Conservation (phyloP, 2,888 invertebrate genomes). For the Notodonta ziczac region DNA sequence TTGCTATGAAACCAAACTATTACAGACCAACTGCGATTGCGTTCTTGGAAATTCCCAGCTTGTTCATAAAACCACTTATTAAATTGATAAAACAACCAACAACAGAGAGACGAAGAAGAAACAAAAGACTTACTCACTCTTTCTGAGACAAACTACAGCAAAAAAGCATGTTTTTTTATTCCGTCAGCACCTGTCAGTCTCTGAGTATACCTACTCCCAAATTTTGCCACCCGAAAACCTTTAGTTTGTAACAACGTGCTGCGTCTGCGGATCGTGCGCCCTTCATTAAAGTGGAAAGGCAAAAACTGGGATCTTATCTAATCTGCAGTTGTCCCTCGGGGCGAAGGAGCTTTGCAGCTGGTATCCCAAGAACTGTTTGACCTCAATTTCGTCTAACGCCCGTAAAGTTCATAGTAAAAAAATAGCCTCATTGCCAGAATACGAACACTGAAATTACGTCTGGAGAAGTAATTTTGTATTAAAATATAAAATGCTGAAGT, state of each 20-base stretch:
- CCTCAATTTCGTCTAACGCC: conserved; percentile 23
- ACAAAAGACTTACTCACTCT: too few relatives aligned
- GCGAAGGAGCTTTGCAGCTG: conserved; percentile 29
- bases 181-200: too few relatives aligned
- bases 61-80: too few relatives aligned
- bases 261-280: conserved; percentile 39
- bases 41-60: too few relatives aligned
- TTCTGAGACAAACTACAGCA: too few relatives aligned
- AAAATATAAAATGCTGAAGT: conserved; percentile 3
- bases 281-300: conserved; percentile 49
- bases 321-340: conserved; percentile 37
- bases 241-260: conserved; percentile 27
- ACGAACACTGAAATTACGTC: neutral
- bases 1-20: too few relatives aligned
- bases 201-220: too few relatives aligned
- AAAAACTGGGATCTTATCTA: conserved; percentile 46
- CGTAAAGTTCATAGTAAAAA: conserved; percentile 19
- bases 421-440: neutral
- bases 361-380: conserved; percentile 24
- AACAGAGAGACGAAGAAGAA: too few relatives aligned
- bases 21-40: too few relatives aligned
- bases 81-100: too few relatives aligned
- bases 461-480: neutral
- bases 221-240: conserved; percentile 19
- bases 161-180: too few relatives aligned